Base-by-base conservation (phyloP, 2,888 invertebrate species). In the Dendrolimus pini region DNA sequence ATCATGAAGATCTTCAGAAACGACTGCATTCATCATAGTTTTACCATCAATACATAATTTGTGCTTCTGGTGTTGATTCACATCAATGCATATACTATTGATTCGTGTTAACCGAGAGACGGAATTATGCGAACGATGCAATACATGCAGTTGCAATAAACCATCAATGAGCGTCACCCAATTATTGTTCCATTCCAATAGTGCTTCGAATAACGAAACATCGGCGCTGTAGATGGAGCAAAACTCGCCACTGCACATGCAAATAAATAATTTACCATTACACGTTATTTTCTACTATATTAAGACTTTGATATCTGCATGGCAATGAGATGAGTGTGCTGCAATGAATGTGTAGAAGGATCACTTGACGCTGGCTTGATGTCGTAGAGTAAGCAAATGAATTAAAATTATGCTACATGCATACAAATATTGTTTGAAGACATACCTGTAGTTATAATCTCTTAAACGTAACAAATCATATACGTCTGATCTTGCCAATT, bases 91-190 rank as follows among this genome's bases (percentile, higher is more conserved):
- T 0, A 84, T 64, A 14, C 62, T 70, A 55, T 72, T 71, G 2
- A 85, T 75, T 7, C 67, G 69, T 0, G 93, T 93, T 0, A 95
- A 95, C 13, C 95, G 84, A 55, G 93, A 86, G 0, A 95, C 83
- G 1, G 92, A 89, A 56, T 94, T 91, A 1, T 93, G 85, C 12
- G 92, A 85, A 55, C 92, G 84, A 41, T 92, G 91, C n/a, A 96
- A 71, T n/a, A 94, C 89, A 56, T 93, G 91, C 60, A 96, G 92
- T 82, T 97, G 97, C 12, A 97, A 80, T 91, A 97, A 93, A 0
- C 94, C 94, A 78, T 97, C 97, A 68, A 97, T 89, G 67, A 96
- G 94, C 2, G 95, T 93, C 0, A 95, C 93, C 96, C 97, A 97
- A 75, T 96, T 95, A 57, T 93, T 92, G 18, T 91, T 89, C 96